Evolutionary conservation across 2,888 invertebrate genomes (phyloP).

Genomic region (Drosophila nr. medialis): DNA sequence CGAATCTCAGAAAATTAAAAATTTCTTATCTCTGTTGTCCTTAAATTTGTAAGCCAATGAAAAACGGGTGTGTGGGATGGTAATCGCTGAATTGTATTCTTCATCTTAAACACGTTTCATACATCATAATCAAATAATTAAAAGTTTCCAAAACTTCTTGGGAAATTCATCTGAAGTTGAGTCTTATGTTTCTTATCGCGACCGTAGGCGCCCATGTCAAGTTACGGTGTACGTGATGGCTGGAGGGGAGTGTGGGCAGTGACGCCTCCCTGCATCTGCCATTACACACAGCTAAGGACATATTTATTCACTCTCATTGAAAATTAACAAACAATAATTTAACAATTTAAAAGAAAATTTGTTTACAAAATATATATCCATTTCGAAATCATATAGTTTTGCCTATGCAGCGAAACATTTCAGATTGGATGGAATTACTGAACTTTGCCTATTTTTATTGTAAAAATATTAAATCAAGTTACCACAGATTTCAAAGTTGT

Average conservation of each 20-base stretch:
- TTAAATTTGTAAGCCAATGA: neutral
- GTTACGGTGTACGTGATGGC: neutral
- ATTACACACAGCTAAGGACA: neutral
- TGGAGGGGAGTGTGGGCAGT: neutral
- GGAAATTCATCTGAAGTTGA: neutral
- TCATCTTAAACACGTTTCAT: slow-evolving; percentile 1
- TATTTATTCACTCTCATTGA: neutral
- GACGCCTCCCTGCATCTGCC: neutral
- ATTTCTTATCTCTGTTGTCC: neutral
- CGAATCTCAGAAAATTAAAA: neutral
- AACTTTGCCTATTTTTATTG: neutral
- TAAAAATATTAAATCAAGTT: neutral
- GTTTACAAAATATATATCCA: neutral
- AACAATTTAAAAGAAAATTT: neutral
- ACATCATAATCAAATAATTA: slow-evolving; percentile 1
- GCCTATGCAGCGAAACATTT: neutral
- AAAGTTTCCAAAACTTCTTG: neutral
- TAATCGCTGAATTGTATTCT: neutral
- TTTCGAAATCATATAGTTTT: neutral
- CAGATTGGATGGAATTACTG: neutral
- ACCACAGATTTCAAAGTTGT: neutral
- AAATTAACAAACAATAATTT: neutral
- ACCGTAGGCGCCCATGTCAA: neutral
- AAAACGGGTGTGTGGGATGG: neutral
- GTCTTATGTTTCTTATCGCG: neutral